phyloP scores from a whole-genome alignment of 2,113 vertebrate species.

The Mobula hypostoma region DNA sequence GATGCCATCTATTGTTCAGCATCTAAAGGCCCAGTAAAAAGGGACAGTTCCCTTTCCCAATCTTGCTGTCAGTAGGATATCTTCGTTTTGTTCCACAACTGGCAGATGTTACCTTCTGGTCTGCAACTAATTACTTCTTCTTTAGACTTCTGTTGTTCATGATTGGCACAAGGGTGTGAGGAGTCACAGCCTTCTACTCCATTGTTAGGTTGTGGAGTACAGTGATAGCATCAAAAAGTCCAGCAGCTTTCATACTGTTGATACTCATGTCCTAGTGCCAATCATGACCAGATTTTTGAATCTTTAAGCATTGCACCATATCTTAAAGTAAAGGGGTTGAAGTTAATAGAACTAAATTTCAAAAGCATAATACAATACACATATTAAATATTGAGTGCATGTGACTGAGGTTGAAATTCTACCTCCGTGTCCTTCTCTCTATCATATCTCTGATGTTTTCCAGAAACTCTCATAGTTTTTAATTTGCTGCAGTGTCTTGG shows the following conservation, averaged over 20 bases:
- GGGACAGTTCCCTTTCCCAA: not conserved
- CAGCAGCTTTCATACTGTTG: not conserved
- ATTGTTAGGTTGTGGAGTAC: not conserved
- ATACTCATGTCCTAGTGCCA: not conserved
- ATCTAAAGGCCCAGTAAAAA: not conserved
- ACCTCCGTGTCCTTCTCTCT: not conserved
- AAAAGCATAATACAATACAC: too few relatives aligned
- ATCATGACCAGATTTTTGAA: not conserved
- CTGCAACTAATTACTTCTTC: not conserved
- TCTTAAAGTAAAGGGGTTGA: not conserved
- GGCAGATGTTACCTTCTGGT: not conserved
- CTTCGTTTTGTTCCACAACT: not conserved
- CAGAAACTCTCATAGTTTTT: not conserved
- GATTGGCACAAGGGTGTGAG: too few relatives aligned
- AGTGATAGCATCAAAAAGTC: not conserved
- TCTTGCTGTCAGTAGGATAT: not conserved
- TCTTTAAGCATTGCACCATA: not conserved
- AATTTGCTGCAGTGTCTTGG: not conserved
- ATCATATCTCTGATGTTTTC: not conserved
- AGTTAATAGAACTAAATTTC: too few relatives aligned
- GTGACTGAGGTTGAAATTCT: too few relatives aligned
- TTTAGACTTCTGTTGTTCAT: too few relatives aligned
- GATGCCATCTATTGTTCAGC: not conserved
- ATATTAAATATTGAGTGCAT: too few relatives aligned
- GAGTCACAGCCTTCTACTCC: not conserved